Conservation (phyloP, 2,113 vertebrate genomes). For the Ophiodon elongatus region DNA sequence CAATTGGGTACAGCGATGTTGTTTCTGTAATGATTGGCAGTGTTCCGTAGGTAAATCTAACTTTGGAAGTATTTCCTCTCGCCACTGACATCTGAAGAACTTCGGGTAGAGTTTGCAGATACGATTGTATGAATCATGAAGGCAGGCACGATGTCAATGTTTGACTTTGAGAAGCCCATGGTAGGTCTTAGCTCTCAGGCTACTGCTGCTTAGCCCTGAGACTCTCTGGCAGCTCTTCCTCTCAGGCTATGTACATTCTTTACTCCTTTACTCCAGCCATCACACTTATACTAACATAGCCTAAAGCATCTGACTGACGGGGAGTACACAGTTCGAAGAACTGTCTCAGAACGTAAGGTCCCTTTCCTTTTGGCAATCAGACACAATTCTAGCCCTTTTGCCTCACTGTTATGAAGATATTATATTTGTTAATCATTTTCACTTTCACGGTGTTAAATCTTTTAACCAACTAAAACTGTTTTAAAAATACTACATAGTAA, state of each 20-base stretch:
- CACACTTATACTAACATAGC: not conserved
- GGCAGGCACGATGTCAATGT: not conserved
- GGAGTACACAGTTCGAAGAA: not conserved
- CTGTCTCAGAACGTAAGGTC: not conserved
- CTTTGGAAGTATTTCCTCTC: not conserved
- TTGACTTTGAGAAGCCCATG: not conserved
- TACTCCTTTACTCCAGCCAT: not conserved
- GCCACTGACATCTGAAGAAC: not conserved
- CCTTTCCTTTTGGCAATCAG: not conserved
- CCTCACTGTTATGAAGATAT: no score
- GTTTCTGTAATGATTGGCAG: not conserved
- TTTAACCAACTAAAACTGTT: no score
- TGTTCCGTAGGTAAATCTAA: not conserved
- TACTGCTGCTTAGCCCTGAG: not conserved
- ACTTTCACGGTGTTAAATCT: no score
- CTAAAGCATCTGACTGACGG: not conserved
- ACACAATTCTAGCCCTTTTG: not conserved
- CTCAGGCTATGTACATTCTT: not conserved
- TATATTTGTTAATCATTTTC: no score
- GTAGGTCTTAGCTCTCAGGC: not conserved
- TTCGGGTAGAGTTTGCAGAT: not conserved
- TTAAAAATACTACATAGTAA: no score
- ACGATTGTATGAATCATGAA: no score
- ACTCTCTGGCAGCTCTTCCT: not conserved
- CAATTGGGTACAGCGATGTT: not conserved